Evolutionary conservation across 2,113 vertebrate species (phyloP), one percentile per base, ranked within the genome.

Genomic region (Clinocottus analis): DNA sequence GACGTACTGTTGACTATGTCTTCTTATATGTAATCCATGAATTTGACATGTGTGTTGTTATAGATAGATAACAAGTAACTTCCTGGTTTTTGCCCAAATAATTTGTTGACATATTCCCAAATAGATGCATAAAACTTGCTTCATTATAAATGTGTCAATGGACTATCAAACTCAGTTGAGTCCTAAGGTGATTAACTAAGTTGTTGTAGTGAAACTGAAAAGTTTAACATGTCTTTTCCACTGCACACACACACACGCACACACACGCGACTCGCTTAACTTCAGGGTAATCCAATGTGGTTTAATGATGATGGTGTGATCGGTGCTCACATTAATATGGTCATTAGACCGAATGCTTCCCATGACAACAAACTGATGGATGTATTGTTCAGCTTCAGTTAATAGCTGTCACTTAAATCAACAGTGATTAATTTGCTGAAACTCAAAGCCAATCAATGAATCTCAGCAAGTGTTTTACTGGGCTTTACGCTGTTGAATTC

Each of bases 251-350:
- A 43, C 10, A 66, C 56, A 53, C 16, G 39, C 10, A 66, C 56
- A 53, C 16, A 47, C 41, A 75, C 21, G 58, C 25, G 49, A 51
- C 51, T 25, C 29, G 72, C 27, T 53, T 87, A 68, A 58, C 12
- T 71, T 71, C 63, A 82, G 80, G 76, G 82, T 43, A 79, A 87
- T 83, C 84, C 62, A 70, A 13, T 79, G 74, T 62, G 47, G 45
- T 80, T 90, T 84, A 77, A 79, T 41, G 11, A 53, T 35, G 51
- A 73, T 59, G 51, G 51, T 67, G 66, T 76, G 62, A 63, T 74
- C 41, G 14, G n/a, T 47, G 25, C 51, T 55, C 14, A 53, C 47
- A 68, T 63, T 37, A 73, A 77, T 56, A 62, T 33, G 65, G 70
- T 64, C 77, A 77, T 81, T 85, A 72, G 25, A 67, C 19, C 72